A percentile compares a stretch with the other conserved stretches of the same genome.
These are phyloP conservation scores for Leptarthrus brevirostris DNA, from an alignment of 2,888 invertebrate species.

Conservation along the genomic window DNA sequence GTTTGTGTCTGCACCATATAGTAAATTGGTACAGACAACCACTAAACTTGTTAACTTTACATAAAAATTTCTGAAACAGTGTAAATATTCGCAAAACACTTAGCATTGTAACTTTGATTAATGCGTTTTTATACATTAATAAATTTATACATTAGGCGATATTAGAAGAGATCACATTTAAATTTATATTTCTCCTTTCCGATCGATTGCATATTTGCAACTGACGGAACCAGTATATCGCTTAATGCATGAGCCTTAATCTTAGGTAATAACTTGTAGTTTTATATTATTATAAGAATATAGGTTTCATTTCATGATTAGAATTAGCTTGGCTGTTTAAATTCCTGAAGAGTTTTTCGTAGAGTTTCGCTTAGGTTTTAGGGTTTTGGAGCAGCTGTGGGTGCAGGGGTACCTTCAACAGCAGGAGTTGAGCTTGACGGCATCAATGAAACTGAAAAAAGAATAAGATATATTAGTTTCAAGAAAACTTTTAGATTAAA, in stretches of 20 bases:
- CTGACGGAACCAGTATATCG: too few relatives aligned
- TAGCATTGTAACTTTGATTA: slow-evolving; percentile 6
- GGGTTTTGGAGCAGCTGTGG: neutral
- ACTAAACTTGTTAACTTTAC: neutral
- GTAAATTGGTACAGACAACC: slow-evolving; percentile 17
- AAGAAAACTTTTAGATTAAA: too few relatives aligned
- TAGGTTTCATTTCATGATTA: too few relatives aligned
- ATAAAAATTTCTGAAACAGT: slow-evolving; percentile 1
- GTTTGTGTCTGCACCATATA: neutral
- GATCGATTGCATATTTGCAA: too few relatives aligned
- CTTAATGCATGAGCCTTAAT: too few relatives aligned
- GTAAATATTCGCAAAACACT: slow-evolving; percentile 10
- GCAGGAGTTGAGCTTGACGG: slow-evolving; percentile 10
- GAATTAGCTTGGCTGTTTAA: too few relatives aligned
- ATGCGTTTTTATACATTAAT: slow-evolving; percentile 13
- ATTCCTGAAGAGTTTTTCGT: neutral
- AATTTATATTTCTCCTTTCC: too few relatives aligned
- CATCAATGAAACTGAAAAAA: slow-evolving; percentile 32
- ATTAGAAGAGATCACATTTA: too few relatives aligned
- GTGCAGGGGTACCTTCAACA: neutral
- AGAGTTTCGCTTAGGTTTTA: neutral
- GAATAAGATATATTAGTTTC: too few relatives aligned
- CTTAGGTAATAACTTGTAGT: too few relatives aligned
- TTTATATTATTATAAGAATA: slow-evolving; percentile 14
- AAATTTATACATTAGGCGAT: too few relatives aligned